A percentile compares a stretch with the other conserved stretches of the same genome.
Conservation (phyloP, 2,888 invertebrate species). For the Spilarctia lutea region DNA sequence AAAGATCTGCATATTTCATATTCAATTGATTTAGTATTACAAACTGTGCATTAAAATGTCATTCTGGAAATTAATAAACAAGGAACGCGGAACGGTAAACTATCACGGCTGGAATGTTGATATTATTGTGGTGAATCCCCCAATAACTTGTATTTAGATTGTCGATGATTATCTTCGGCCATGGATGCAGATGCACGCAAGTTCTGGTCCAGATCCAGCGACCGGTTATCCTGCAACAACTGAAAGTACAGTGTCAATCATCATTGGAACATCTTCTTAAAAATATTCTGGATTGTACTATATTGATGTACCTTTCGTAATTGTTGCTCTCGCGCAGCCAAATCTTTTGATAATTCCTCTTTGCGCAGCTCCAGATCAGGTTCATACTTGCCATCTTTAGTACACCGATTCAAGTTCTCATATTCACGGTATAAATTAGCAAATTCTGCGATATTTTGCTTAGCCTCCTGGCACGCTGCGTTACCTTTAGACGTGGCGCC, state of each 20-base stretch:
- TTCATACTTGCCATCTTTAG: conserved; percentile 60
- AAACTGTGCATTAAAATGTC: neutral
- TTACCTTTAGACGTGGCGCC: conserved; percentile 72
- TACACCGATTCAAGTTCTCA: conserved; percentile 64
- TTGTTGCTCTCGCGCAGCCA: conserved; percentile 68
- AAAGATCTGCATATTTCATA: neutral
- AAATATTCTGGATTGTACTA: neutral
- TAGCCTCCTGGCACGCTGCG: conserved; percentile 64
- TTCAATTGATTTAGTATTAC: neutral
- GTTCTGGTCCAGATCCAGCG: conserved; percentile 51
- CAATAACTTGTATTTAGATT: conserved; percentile 63
- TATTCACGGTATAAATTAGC: conserved; percentile 73
- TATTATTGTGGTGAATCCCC: conserved; percentile 28
- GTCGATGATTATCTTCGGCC: conserved; percentile 66
- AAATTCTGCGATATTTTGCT: conserved; percentile 73
- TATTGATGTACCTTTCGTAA: conserved; percentile 66
- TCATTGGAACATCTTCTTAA: neutral
- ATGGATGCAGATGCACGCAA: conserved; percentile 70
- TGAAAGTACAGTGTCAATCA: conserved; percentile 29
- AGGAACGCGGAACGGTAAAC: neutral
- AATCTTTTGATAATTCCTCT: conserved; percentile 64
- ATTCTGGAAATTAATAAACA: neutral
- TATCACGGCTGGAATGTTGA: conserved; percentile 2
- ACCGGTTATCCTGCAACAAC: conserved; percentile 71
- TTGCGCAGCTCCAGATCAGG: conserved; percentile 65